Conservation (phyloP, 2,797 vertebrate genomes). For the Lates japonicus region DNA sequence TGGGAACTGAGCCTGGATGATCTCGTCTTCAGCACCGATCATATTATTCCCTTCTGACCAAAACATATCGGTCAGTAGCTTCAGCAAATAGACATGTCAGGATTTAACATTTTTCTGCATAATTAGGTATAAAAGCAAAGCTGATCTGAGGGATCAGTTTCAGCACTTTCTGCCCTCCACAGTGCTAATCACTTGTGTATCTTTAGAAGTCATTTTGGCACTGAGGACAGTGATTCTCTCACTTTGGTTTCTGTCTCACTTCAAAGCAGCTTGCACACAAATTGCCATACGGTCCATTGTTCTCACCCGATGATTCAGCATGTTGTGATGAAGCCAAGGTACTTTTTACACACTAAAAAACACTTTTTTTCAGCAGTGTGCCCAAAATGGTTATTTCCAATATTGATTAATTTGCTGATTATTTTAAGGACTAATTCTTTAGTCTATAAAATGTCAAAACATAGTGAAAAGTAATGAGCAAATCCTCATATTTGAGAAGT, state of each 20-base stretch:
- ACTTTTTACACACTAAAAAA: neutral
- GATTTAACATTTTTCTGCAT: neutral
- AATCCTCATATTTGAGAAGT: neutral
- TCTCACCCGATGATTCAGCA: conserved; percentile 10
- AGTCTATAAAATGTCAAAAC: neutral
- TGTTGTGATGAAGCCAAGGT: neutral
- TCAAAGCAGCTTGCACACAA: conserved; percentile 23
- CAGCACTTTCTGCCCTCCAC: neutral
- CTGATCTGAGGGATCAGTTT: neutral
- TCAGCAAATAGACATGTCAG: neutral
- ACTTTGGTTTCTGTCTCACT: conserved; percentile 10
- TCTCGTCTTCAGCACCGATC: neutral
- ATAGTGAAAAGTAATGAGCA: neutral
- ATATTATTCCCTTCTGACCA: neutral
- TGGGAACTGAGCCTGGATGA: neutral
- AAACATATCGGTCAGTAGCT: neutral
- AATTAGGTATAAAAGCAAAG: neutral
- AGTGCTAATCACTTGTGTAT: neutral
- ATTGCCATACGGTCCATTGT: neutral
- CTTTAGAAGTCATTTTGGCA: conserved; percentile 17
- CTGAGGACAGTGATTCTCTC: conserved; percentile 8
- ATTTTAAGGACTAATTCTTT: neutral
- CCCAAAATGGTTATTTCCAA: neutral
- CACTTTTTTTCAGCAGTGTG: neutral
- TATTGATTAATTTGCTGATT: neutral